phyloP scores from a whole-genome alignment of 2,888 invertebrate genomes.

The Diloba caeruleocephala region DNA sequence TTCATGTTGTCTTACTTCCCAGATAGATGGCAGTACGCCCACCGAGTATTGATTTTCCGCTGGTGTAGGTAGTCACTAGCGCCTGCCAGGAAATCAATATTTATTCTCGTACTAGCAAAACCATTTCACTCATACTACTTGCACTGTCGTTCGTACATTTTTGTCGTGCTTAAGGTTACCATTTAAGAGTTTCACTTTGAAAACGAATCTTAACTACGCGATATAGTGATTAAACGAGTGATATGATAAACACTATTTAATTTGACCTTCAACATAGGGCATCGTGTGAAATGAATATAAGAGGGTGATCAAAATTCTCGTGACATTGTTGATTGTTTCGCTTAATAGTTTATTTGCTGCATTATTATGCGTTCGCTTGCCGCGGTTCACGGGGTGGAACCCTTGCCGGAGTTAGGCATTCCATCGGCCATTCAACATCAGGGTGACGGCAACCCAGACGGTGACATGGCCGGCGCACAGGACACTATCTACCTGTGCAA shows the following conservation, averaged over 20 bases:
- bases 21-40: slow-evolving; percentile 75
- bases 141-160: slow-evolving; percentile 58
- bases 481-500: slow-evolving; percentile 99
- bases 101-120: slow-evolving; percentile 70
- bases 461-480: slow-evolving; percentile 95
- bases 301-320: slow-evolving; percentile 78
- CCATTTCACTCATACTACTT: slow-evolving; percentile 65
- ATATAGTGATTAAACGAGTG: slow-evolving; percentile 27
- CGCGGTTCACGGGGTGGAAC: slow-evolving; percentile 82
- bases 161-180: slow-evolving; percentile 34
- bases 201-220: slow-evolving; percentile 30
- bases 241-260: slow-evolving; percentile 27
- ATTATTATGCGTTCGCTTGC: slow-evolving; percentile 87
- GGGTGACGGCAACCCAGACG: slow-evolving; percentile 77
- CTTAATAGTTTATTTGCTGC: slow-evolving; percentile 85
- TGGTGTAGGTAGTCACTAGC: slow-evolving; percentile 51
- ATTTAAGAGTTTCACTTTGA: slow-evolving; percentile 10
- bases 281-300: slow-evolving; percentile 71
- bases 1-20: slow-evolving; percentile 23
- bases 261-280: slow-evolving; percentile 56
- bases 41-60: slow-evolving; percentile 80
- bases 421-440: slow-evolving; percentile 74
- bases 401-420: slow-evolving; percentile 81
- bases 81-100: slow-evolving; percentile 80
- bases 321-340: slow-evolving; percentile 74